A percentile compares a stretch with the other conserved stretches of the same genome.
phyloP scores from a whole-genome alignment of 2,888 invertebrate species.

The Neoaliturus tenellus region DNA sequence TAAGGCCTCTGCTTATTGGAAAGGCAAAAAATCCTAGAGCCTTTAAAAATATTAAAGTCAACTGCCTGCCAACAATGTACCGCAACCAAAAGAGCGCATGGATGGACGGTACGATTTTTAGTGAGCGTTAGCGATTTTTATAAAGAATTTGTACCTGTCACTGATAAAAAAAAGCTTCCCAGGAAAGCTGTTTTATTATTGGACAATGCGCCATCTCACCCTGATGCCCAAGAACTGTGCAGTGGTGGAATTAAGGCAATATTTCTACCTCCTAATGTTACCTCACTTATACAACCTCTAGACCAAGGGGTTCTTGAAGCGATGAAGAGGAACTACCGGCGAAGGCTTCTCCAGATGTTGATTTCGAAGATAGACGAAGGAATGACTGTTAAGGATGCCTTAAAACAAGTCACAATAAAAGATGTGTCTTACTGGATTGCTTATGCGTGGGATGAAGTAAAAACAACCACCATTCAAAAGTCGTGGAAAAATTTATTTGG shows the following conservation, averaged over 20 bases:
- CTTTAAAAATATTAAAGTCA: slow-evolving; percentile 58
- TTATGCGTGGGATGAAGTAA: slow-evolving; percentile 52
- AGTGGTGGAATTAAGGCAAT: slow-evolving; percentile 41
- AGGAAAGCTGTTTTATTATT: slow-evolving; percentile 59
- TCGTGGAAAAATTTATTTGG: no score
- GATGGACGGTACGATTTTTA: slow-evolving; percentile 61
- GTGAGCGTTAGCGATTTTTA: background rate
- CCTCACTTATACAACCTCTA: slow-evolving; percentile 64
- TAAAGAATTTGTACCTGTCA: slow-evolving; percentile 61
- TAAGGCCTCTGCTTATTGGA: slow-evolving; percentile 54
- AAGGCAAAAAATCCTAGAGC: slow-evolving; percentile 55
- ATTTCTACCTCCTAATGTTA: slow-evolving; percentile 64
- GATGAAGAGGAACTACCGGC: slow-evolving; percentile 64
- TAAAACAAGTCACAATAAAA: slow-evolving; percentile 54
- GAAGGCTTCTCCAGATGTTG: slow-evolving; percentile 59
- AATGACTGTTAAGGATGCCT: slow-evolving; percentile 33
- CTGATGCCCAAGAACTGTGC: slow-evolving; percentile 45
- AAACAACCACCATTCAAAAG: slow-evolving; percentile 45
- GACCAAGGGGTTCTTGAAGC: slow-evolving; percentile 58
- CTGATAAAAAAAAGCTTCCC: slow-evolving; percentile 58
- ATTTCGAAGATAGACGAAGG: slow-evolving; percentile 20
- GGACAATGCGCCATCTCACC: slow-evolving; percentile 60
- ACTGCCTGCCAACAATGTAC: slow-evolving; percentile 52
- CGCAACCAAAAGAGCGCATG: slow-evolving; percentile 56
- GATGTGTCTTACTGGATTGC: slow-evolving; percentile 29